Evolutionary conservation across 2,888 invertebrate genomes (phyloP), one percentile per base, ranked within the genome.

Genomic region (Sarcophaga variegata): DNA sequence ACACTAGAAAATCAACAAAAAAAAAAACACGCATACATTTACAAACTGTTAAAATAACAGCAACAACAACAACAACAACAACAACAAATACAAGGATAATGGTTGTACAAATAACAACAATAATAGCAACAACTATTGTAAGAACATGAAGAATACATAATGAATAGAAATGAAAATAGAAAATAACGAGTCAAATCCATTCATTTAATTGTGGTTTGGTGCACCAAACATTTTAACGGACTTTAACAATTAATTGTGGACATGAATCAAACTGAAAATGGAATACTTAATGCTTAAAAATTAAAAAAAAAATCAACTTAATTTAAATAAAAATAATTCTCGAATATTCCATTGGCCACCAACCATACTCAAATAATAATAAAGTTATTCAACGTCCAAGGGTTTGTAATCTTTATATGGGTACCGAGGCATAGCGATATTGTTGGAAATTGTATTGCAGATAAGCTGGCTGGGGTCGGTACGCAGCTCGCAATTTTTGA

Each of bases 81-180:
- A 60, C 4, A 17, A 64, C 22, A 80, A 54, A 54, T 20, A 37
- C 64, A 59, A 54, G n/a, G 49, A 69, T 62, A 20, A 3, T 22
- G 22, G 37, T 70, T 6, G 63, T 64, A 75, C 11, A 76, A 64
- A 12, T 45, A 45, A 25, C 1, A 47, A 59, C 25, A 70, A 66
- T 6, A 37, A 37, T 69, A 79, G 79, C 80, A 81, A 84, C 75
- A 84, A 79, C 63, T 84, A 67, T 79, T 69, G 62, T 37, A 37
- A 37, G 37, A 37, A 37, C 17, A 54, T 5, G 17, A 14, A 54
- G 14, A 17, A 49, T 49, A 5, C 3, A 54, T 70, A 59, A 66
- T 45, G 59, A 69, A 66, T 6, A 47, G 6, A 71, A 75, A 64
- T 20, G n/a, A 45, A 66, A 77, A 12, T 5, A 3, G 4, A 77